These are phyloP conservation scores for Caenorhabditis becei DNA, from an alignment of 2,888 invertebrate species.

Conservation along the genomic window DNA sequence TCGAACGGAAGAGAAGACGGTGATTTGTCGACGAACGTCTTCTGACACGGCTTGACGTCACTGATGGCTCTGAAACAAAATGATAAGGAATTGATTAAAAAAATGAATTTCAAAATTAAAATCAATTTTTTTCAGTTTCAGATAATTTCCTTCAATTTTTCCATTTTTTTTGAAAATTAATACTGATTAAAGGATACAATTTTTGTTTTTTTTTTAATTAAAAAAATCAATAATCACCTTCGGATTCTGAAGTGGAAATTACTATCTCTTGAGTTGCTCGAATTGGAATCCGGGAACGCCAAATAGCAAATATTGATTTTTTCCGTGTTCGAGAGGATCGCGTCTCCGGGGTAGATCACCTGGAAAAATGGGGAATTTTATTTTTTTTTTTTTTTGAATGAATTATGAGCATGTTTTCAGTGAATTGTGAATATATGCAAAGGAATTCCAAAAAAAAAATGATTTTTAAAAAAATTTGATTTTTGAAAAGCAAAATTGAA, in stretches of 20 bases:
- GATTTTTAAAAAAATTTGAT: too few relatives aligned
- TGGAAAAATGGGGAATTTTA: constrained; percentile 80
- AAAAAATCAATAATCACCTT: constrained; percentile 51
- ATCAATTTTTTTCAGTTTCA: too few relatives aligned
- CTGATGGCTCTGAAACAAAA: constrained; percentile 32
- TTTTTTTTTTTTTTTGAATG: background rate
- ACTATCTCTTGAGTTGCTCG: constrained; percentile 97
- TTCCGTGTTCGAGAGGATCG: constrained; percentile 84
- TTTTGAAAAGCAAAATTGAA: too few relatives aligned
- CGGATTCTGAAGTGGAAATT: constrained; percentile 95
- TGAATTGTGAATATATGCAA: too few relatives aligned
- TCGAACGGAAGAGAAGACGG: constrained; percentile 64
- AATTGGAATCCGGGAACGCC: constrained; percentile 98
- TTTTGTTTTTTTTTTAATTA: background rate
- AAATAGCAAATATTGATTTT: constrained; percentile 91
- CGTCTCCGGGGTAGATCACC: constrained; percentile 90
- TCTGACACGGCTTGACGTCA: constrained; percentile 45
- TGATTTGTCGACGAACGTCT: constrained; percentile 57
- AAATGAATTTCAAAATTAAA: too few relatives aligned
- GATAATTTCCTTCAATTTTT: background rate
- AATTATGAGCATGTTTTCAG: too few relatives aligned
- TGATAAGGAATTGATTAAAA: constrained; percentile 9
- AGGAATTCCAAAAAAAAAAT: too few relatives aligned
- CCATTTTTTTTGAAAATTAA: constrained; percentile 9
- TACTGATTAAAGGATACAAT: too few relatives aligned